Evolutionary conservation across 2,113 vertebrate species (phyloP).

Genomic region (Eptesicus fuscus): DNA sequence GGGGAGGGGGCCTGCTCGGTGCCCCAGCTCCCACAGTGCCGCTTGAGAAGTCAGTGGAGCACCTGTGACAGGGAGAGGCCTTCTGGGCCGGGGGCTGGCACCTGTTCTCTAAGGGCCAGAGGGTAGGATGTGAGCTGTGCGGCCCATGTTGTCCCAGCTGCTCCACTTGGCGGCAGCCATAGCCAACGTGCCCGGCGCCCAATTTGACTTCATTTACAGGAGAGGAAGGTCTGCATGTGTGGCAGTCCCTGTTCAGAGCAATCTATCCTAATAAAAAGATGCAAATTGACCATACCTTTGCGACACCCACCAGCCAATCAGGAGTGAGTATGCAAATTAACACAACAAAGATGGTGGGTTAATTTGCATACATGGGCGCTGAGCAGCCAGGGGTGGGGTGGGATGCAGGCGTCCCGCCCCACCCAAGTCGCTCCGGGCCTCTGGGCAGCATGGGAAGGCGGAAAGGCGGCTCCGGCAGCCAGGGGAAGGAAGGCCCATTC

Average conservation of each 20-base stretch:
- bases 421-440: too few relatives aligned
- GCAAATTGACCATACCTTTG: too few relatives aligned
- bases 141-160: neutral
- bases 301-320: too few relatives aligned
- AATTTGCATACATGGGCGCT: too few relatives aligned
- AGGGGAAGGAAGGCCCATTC: too few relatives aligned
- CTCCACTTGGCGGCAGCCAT: neutral
- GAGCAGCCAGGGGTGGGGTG: too few relatives aligned
- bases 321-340: too few relatives aligned
- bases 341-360: too few relatives aligned
- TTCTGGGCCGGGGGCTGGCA: neutral
- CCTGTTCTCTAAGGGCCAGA: neutral
- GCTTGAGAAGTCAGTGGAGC: neutral
- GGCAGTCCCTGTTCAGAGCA: neutral
- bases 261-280: too few relatives aligned
- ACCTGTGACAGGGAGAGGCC: rapidly evolving
- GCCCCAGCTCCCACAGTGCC: neutral
- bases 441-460: too few relatives aligned
- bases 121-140: rapidly evolving
- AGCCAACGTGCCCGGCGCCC: rapidly evolving
- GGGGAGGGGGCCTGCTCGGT: neutral
- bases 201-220: neutral
- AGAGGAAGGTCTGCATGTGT: neutral
- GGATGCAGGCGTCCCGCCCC: too few relatives aligned
- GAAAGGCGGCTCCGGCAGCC: too few relatives aligned